These are phyloP conservation scores for Gallinago stenura DNA, from an alignment of 2,797 vertebrate genomes.

Conservation along the genomic window DNA sequence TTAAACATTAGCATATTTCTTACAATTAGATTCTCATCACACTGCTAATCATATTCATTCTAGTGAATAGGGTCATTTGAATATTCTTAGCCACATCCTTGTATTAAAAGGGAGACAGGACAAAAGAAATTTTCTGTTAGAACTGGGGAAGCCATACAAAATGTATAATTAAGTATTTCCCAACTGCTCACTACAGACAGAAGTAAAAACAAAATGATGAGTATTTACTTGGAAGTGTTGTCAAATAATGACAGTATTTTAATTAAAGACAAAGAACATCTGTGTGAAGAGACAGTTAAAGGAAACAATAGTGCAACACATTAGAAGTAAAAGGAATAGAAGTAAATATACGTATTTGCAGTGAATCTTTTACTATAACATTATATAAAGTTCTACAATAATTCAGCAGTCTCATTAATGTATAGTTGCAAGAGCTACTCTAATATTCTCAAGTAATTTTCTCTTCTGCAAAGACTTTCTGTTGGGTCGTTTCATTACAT, in stretches of 20 bases:
- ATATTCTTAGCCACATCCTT: not conserved
- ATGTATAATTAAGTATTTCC: conserved; percentile 7
- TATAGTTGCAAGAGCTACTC: not conserved
- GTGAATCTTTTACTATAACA: not conserved
- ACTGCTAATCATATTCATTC: conserved; percentile 22
- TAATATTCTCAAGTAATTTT: not conserved
- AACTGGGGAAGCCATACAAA: not conserved
- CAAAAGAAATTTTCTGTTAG: conserved; percentile 1
- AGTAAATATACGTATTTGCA: not conserved
- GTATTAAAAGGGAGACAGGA: not conserved
- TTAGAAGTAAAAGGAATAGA: not conserved
- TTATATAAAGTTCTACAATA: not conserved
- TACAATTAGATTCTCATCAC: conserved; percentile 29
- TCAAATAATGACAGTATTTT: conserved; percentile 32
- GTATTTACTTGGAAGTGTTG: not conserved
- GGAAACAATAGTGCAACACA: not conserved
- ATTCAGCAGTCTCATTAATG: not conserved
- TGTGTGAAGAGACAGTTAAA: not conserved
- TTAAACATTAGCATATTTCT: conserved; percentile 28
- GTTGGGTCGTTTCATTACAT: not conserved
- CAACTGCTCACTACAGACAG: not conserved
- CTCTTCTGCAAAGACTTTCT: not conserved
- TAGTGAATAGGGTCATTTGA: conserved; percentile 23
- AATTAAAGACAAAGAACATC: conserved; percentile 18
- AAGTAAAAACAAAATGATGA: not conserved